Evolutionary conservation across 2,113 vertebrate species (phyloP).

Genomic region (Sylvietta virens): DNA sequence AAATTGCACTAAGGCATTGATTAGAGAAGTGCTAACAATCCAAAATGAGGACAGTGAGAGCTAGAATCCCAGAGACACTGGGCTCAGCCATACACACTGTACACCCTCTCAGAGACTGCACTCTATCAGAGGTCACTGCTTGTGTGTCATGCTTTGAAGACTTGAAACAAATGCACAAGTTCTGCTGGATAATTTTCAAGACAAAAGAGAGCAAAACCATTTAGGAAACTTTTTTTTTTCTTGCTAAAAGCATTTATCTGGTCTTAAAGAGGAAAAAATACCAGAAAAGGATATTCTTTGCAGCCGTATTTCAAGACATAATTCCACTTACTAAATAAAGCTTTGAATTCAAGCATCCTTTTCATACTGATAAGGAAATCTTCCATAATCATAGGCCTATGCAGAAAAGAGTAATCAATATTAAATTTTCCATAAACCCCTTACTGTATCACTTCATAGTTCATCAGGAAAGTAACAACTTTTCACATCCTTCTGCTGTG

Average conservation of each 20-base stretch:
- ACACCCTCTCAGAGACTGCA: background rate
- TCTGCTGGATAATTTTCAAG: background rate
- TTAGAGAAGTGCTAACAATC: background rate
- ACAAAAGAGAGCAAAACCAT: background rate
- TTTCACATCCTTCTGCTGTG: background rate
- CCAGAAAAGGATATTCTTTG: background rate
- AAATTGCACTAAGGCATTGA: background rate
- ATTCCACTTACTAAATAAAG: background rate
- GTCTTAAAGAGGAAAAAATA: background rate
- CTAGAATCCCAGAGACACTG: background rate
- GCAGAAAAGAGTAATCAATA: background rate
- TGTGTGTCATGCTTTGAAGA: background rate
- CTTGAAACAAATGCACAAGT: background rate
- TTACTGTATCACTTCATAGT: background rate
- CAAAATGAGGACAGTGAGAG: background rate
- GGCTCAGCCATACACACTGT: fast-evolving
- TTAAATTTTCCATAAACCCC: background rate
- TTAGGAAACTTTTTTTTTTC: background rate
- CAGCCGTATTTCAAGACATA: background rate
- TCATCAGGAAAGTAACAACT: background rate
- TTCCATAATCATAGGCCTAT: background rate
- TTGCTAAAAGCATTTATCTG: background rate
- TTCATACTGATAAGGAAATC: background rate
- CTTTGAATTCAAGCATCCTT: background rate
- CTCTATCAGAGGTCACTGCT: background rate